Base-by-base conservation (phyloP, 2,797 vertebrate genomes). In the Siniperca scherzeri region DNA sequence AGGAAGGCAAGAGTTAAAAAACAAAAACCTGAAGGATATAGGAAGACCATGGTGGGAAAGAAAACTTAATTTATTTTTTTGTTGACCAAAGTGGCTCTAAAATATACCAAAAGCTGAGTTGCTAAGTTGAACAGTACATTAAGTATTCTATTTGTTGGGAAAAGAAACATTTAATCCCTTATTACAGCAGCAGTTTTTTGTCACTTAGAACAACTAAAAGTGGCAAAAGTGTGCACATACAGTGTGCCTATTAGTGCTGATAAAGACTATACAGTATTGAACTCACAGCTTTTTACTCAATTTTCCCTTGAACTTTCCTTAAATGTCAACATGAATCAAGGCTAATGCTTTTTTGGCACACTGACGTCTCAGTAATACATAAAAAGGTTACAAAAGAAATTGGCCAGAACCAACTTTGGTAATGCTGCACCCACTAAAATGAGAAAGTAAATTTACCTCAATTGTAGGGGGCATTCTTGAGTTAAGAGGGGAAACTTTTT, bases 321-420 rank as follows among this genome's bases (percentile, higher is more conserved):
- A 85, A 81, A 87, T 85, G 80, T 75, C 84, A 69, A 55, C 57
- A 73, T 64, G 44, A 80, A 82, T 82, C 60, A 56, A 60, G 30
- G 25, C 50, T 66, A 56, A 53, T 60, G 40, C 14, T 42, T 65
- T 53, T 77, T 56, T 72, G 60, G 79, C 70, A 71, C 36, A 21
- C 40, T 6, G 14, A 48, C 1, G 2, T 71, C 52, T 72, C 52
- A 52, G 57, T 61, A 27, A 73, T 55, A 67, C 65, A 78, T 11
- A 44, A 48, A 88, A 78, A 53, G 22, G 74, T 70, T 66, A 75
- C 74, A 75, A 61, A 76, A 52, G 5, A 78, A 84, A 59, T 36
- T 80, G 76, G 21, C 80, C 70, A 80, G 73, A 80, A 80, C 64
- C 36, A 62, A 57, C 72, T 53, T 0, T 72, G 80, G 85, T 33